A percentile compares a stretch with the other conserved stretches of the same genome.
These are phyloP conservation scores for Phasia obesa DNA, from an alignment of 2,888 invertebrate genomes.

Conservation along the genomic window DNA sequence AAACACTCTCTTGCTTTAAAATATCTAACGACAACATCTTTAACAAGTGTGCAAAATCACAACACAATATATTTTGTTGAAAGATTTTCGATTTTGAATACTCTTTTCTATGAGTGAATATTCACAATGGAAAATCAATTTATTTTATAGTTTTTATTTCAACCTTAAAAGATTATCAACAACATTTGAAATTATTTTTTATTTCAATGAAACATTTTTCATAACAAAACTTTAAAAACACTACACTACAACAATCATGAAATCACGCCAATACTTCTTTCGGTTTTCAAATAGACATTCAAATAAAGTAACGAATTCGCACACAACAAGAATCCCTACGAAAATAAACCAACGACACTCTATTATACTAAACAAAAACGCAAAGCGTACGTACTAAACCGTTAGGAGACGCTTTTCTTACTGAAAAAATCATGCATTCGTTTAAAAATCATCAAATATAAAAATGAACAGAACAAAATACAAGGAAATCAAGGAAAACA, in stretches of 20 bases:
- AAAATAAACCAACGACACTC: constrained; percentile 66
- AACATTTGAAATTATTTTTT: not conserved
- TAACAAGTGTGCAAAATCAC: no score
- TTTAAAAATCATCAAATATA: constrained; percentile 58
- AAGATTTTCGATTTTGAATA: no score
- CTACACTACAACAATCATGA: constrained; percentile 32
- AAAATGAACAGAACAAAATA: constrained; percentile 23
- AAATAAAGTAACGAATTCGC: constrained; percentile 47
- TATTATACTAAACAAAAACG: constrained; percentile 78
- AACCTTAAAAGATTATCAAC: not conserved
- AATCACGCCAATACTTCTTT: constrained; percentile 40
- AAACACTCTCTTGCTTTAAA: no score
- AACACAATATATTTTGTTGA: no score
- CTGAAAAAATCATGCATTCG: constrained; percentile 80
- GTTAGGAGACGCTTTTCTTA: constrained; percentile 83
- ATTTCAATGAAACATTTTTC: constrained; percentile 5
- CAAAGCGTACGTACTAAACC: constrained; percentile 83
- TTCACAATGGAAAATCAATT: no score
- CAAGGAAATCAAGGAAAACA: constrained; percentile 48
- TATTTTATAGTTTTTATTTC: constrained; percentile 16
- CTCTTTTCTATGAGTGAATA: no score
- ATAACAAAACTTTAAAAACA: constrained; percentile 19
- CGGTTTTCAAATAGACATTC: constrained; percentile 34
- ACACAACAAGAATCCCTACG: constrained; percentile 54
- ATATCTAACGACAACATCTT: no score